These are phyloP conservation scores for Drepanosiphum platanoidis DNA, from an alignment of 2,888 invertebrate genomes.

Conservation along the genomic window DNA sequence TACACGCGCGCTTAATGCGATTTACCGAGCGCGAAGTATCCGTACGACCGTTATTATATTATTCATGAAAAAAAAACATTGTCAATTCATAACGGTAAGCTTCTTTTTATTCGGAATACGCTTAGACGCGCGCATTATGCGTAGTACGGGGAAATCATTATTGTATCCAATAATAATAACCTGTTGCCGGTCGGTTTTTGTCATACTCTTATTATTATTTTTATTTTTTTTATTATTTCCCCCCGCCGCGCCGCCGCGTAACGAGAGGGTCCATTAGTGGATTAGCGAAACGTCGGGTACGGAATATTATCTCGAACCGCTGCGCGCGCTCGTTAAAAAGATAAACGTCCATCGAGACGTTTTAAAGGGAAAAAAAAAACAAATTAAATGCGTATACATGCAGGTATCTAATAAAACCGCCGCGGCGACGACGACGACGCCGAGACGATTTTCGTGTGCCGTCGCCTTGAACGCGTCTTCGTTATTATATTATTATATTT, in stretches of 20 bases:
- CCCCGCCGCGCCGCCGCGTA: no score
- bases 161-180: constrained; percentile 47
- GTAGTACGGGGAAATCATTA: constrained; percentile 7
- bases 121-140: background rate
- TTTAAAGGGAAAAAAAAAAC: no score
- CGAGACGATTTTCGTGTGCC: background rate
- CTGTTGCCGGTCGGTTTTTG: constrained; percentile 9
- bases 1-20: background rate
- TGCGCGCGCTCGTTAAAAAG: constrained; percentile 8
- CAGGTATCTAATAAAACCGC: background rate
- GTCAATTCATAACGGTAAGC: constrained; percentile 49
- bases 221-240: constrained; percentile 12
- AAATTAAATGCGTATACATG: background rate
- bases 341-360: constrained; percentile 5
- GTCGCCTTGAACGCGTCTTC: background rate
- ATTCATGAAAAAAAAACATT: constrained; percentile 23
- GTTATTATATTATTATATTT: no score
- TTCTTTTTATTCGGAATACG: constrained; percentile 29
- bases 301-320: background rate
- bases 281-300: constrained; percentile 10
- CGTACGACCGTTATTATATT: background rate
- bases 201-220: background rate
- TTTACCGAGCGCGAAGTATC: background rate
- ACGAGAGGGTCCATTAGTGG: constrained; percentile 46
- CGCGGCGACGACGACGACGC: background rate